Evolutionary conservation across 2,113 vertebrate species (phyloP), one percentile per base, ranked within the genome.

Genomic region (Eurystomus gularis): DNA sequence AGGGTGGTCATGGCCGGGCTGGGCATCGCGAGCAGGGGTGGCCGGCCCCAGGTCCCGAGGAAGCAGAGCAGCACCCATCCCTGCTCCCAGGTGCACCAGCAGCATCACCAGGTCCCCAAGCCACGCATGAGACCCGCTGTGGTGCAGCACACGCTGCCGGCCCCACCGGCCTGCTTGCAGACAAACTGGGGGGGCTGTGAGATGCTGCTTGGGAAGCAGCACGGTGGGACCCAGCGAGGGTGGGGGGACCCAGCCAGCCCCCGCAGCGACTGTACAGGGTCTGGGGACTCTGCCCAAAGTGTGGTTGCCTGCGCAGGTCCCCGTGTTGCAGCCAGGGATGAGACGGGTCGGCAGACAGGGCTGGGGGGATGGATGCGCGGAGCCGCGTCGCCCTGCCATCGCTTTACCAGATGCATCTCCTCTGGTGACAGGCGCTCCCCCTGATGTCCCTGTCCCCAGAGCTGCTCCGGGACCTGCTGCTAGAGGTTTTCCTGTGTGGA

Each of bases 401-500:
- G 2, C 23, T 19, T 68, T 26, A 5, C 35, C 40, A 24, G 7
- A 11, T 7, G 15, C 29, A 17, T 6, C 49, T 23, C 11, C 33
- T 46, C 62, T 1, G 1, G 81, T 35, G 24, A 18, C 82, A 70
- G 51, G 44, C 1, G 2, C 37, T 70, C 10, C 7, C 26, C 8
- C 2, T 1, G 1, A 7, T 24, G 48, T 52, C 40, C 69, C 42
- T 5, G 1, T 18, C 10, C 48, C 35, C 3, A 1, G 15, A 19
- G 31, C 61, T 69, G 69, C 76, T 49, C 31, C 9, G 21, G 40
- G 13, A 57, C 48, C 54, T 11, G 35, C 26, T 11, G 18, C 44
- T 18, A 24, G 35, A 57, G 62, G 7, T 18, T 39, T 70, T 21
- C 40, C 8, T 11, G 5, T 31, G 1, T 31, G 60, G 60, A 42